These are phyloP conservation scores for Discoglossus pictus DNA, from an alignment of 2,797 vertebrate species.

Conservation along the genomic window DNA sequence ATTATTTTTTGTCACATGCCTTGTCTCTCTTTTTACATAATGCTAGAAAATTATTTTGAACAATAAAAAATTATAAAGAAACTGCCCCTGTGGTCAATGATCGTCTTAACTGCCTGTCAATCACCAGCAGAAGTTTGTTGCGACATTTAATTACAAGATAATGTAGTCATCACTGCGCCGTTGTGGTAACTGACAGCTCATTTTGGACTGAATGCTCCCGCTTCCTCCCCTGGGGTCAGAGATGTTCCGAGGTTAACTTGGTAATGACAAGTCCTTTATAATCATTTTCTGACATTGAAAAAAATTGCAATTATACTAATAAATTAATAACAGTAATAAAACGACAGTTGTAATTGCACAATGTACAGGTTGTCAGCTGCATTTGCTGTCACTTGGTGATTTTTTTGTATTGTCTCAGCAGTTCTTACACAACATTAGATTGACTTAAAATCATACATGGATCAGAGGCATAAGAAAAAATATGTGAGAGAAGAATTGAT, in stretches of 20 bases:
- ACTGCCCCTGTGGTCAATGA: slow-evolving; percentile 80
- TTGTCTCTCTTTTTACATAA: slow-evolving; percentile 58
- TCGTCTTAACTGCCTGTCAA: slow-evolving; percentile 81
- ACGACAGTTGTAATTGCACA: slow-evolving; percentile 82
- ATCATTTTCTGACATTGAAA: slow-evolving; percentile 77
- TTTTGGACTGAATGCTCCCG: slow-evolving; percentile 74
- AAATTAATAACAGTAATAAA: slow-evolving; percentile 84
- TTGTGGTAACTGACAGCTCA: slow-evolving; percentile 81
- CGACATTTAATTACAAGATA: slow-evolving; percentile 86
- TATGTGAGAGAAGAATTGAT: slow-evolving; percentile 25
- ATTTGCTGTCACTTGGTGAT: slow-evolving; percentile 70
- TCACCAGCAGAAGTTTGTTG: slow-evolving; percentile 79
- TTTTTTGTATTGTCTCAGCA: slow-evolving; percentile 74
- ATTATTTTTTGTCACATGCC: slow-evolving; percentile 66
- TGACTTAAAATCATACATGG: slow-evolving; percentile 51
- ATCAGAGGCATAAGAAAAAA: slow-evolving; percentile 12
- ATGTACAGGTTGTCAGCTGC: slow-evolving; percentile 80
- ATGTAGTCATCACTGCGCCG: slow-evolving; percentile 76
- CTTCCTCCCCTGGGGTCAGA: slow-evolving; percentile 76
- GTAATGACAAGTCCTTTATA: slow-evolving; percentile 83
- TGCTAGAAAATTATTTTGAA: slow-evolving; percentile 64
- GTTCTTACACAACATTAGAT: slow-evolving; percentile 62
- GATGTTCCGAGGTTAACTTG: slow-evolving; percentile 75
- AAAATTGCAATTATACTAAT: slow-evolving; percentile 79
- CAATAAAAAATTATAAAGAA: slow-evolving; percentile 64